phyloP scores from a whole-genome alignment of 1,140 invertebrate species.

The Temnothorax curvispinosus region DNA sequence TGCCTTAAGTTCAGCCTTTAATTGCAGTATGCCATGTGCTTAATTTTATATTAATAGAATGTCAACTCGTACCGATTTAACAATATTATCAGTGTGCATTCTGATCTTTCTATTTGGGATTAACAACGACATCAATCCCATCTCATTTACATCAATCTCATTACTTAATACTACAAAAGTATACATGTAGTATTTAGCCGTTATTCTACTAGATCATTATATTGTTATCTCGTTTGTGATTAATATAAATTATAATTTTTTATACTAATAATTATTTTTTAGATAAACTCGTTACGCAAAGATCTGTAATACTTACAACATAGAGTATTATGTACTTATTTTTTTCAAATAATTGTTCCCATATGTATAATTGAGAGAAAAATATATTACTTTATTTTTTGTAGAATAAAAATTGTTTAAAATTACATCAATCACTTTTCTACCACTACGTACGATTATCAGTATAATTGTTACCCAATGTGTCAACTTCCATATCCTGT shows the following conservation, averaged over 20 bases:
- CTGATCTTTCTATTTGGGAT: constrained; percentile 16
- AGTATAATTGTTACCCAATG: constrained; percentile 5
- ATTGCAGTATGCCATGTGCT: constrained; percentile 82
- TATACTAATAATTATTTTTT: constrained; percentile 49
- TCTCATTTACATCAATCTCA: constrained; percentile 20
- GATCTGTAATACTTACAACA: constrained; percentile 22
- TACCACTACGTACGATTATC: neutral
- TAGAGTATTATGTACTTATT: constrained; percentile 6
- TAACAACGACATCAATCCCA: constrained; percentile 29
- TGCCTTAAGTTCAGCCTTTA: constrained; percentile 84
- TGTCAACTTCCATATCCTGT: constrained; percentile 13
- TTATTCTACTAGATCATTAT: constrained; percentile 8
- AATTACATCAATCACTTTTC: neutral
- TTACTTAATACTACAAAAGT: constrained; percentile 23
- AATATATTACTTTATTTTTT: constrained; percentile 42
- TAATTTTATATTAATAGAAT: constrained; percentile 58
- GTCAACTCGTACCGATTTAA: constrained; percentile 24
- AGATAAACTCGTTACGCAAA: constrained; percentile 6
- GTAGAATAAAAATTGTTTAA: constrained; percentile 47
- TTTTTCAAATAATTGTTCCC: constrained; percentile 43
- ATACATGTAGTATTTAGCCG: constrained; percentile 4
- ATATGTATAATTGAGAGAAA: neutral
- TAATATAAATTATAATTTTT: constrained; percentile 31
- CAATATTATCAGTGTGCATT: neutral
- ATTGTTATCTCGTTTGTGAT: neutral